Evolutionary conservation across 2,888 invertebrate genomes (phyloP), one percentile per base, ranked within the genome.

Genomic region (Branchipolynoe longqiensis): DNA sequence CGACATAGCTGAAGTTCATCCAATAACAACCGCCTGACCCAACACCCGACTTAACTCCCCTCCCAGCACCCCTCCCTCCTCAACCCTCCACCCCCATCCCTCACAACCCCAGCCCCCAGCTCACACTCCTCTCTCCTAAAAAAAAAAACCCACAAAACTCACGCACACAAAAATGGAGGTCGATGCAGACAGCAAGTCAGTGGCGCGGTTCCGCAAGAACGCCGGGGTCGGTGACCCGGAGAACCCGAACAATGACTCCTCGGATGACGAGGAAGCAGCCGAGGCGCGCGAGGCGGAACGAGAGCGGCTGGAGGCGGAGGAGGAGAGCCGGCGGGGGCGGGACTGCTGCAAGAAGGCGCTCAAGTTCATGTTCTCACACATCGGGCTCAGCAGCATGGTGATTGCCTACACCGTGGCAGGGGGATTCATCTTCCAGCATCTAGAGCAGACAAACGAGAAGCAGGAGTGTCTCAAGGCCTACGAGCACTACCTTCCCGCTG

Each of bases 391-490:
- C 84, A 89, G 90, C 38, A 91, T 93, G 91, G 92, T 93, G 1
- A 89, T 92, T 0, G 88, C 91, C 18, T 94, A 94, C 90, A 90
- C 92, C 82, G 91, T 94, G 0, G 93, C 92, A 0, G 94, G 94
- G 0, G 93, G 93, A 0, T 93, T 92, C 89, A 92, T 93, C 78
- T 94, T 94, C 87, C 91, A 92, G 88, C 93, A 93, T 86, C 90
- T 94, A 81, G 94, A 94, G 87, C 90, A 91, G 85, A 92, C 92
- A 83, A 93, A 93, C 88, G 94, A 94, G 87, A 89, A 91, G 85
- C 90, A 91, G 81, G 89, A 92, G 62, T 93, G 93, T 87, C 90
- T 91, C 83, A 92, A 92, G 85, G 90, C 91, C 4, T 81, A 88
- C 38, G 89, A 90, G 25, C 92, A 92, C 85, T 93, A 93, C 87